A percentile compares a stretch with the other conserved stretches of the same genome.
Conservation (phyloP, 2,113 vertebrate species). For the Morone saxatilis region DNA sequence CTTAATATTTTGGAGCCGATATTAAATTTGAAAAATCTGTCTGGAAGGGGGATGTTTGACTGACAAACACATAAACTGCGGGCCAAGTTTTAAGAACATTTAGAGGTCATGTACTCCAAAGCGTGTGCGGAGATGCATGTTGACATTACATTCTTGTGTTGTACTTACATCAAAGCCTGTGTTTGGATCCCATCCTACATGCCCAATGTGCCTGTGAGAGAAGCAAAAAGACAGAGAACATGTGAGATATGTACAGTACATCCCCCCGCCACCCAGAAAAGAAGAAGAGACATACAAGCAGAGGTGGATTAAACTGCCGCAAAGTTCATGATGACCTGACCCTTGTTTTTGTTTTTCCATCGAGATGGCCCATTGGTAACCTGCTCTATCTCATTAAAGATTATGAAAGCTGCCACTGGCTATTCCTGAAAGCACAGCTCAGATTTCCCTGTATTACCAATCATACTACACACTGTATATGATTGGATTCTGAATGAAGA, state of each 20-base stretch:
- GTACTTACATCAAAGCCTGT: constrained; percentile 97
- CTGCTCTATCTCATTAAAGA: neutral
- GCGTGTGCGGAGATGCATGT: neutral
- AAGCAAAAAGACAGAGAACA: neutral
- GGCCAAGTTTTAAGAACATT: constrained; percentile 25
- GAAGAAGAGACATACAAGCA: neutral
- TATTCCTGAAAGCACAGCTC: constrained; percentile 33
- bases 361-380: neutral
- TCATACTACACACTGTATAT: constrained; percentile 16
- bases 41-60: neutral
- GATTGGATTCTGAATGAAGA: constrained; percentile 7
- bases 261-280: neutral
- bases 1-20: constrained; percentile 37
- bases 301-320: neutral
- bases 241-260: neutral
- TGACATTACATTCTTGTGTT: neutral
- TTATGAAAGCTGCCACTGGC: neutral
- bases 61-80: constrained; percentile 11
- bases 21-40: constrained; percentile 45
- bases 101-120: neutral
- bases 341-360: neutral
- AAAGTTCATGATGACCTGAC: neutral
- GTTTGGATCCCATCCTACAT: constrained; percentile 99
- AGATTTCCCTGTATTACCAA: constrained; percentile 26
- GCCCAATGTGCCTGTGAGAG: constrained; percentile 91